Evolutionary conservation across 1,140 invertebrate genomes (phyloP).

Genomic region (Periplaneta americana): DNA sequence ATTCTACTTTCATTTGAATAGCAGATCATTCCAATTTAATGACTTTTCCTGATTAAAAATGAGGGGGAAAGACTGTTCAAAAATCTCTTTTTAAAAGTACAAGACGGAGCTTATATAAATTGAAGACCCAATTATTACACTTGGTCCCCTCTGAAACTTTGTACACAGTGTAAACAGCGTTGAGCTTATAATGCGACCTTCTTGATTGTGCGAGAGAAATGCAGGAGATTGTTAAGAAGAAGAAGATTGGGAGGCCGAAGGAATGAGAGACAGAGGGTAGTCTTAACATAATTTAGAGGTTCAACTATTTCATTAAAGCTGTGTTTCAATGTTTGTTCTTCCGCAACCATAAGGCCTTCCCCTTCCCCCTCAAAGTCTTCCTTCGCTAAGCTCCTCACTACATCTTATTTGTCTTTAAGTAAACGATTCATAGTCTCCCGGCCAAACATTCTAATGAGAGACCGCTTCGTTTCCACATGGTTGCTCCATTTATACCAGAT

Average conservation of each 20-base stretch:
- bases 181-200: neutral
- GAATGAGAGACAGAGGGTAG: neutral
- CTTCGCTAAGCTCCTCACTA: neutral
- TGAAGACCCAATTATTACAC: neutral
- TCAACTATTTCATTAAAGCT: slow-evolving; percentile 12
- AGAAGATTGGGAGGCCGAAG: neutral
- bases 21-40: too few relatives aligned
- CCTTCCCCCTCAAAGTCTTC: neutral
- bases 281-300: slow-evolving; percentile 12
- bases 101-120: neutral
- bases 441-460: neutral
- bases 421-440: neutral
- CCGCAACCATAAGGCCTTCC: neutral
- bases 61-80: too few relatives aligned
- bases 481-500: neutral
- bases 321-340: slow-evolving; percentile 2
- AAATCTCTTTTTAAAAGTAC: too few relatives aligned
- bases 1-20: too few relatives aligned
- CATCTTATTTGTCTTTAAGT: neutral
- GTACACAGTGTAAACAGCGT: neutral
- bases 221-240: neutral
- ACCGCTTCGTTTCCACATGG: neutral
- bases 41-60: too few relatives aligned
- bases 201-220: neutral
- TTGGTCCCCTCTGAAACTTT: neutral